Base-by-base conservation (phyloP, 2,888 invertebrate species). In the Clostera curtula region DNA sequence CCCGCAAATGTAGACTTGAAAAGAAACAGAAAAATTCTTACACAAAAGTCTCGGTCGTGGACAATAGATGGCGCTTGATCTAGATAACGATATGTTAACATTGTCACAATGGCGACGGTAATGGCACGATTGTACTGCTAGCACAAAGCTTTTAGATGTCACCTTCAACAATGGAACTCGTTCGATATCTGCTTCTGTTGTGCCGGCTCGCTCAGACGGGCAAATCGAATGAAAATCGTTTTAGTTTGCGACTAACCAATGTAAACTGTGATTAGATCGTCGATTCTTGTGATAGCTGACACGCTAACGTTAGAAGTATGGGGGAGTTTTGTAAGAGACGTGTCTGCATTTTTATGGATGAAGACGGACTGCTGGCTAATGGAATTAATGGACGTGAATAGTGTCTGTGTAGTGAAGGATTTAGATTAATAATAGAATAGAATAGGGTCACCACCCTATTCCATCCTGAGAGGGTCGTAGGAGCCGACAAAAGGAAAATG, bases 51-150 rank as follows among this genome's bases (percentile, higher is more conserved):
- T 62, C 56, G 53, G 47, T 43, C 46, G 51, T 62, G 73, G 75
- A 80, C 82, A 82, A 82, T 76, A 82, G 82, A 80, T 82, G 82
- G 76, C 77, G 79, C 69, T 76, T 73, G 79, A 82, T 82, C 77
- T 66, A 71, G 80, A 80, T 82, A 82, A 79, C 73, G 79, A 80
- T 79, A 80, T 80, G 80, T 82, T 80, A 80, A 79, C 79, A 77
- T 75, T 71, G 79, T 79, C 75, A 82, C 80, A 82, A 80, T 76
- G 71, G 76, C 65, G 63, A 50, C 71, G 66, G 79, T 82, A 82
- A 82, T 82, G 77, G 79, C 58, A 68, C 75, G 77, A 79, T 77
- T 80, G 77, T 79, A 67, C 71, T 68, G 63, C 63, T 63, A 65
- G 68, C 71, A 82, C 79, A 80, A 80, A 80, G 79, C 77, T 75